Conservation (phyloP, 2,797 vertebrate species). For the Hydrocynus forskahlii region DNA sequence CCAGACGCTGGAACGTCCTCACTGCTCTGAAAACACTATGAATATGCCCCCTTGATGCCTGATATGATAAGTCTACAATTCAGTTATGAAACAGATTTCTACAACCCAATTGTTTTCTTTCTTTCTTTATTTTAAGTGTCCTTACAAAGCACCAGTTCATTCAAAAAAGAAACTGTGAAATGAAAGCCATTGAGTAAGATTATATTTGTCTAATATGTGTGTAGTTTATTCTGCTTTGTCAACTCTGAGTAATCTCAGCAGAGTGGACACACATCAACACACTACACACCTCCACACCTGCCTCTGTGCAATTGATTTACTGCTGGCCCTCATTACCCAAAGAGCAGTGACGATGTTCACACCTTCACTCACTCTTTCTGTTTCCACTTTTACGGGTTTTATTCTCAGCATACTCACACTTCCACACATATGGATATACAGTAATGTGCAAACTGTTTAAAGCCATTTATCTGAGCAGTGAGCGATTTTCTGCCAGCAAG, state of each 20-base stretch:
- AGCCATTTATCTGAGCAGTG: too few species aligned
- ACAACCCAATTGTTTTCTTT: too few species aligned
- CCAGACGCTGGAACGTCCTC: too few species aligned
- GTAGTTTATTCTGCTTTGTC: background rate
- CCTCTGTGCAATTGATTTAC: constrained; percentile 57
- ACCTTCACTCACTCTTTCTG: constrained; percentile 12
- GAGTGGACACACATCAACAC: background rate
- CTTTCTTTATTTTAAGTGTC: too few species aligned
- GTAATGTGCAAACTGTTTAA: background rate
- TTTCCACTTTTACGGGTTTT: constrained; percentile 36
- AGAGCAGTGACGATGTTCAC: constrained; percentile 61
- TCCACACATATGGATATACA: background rate
- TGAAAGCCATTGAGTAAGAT: background rate
- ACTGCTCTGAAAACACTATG: too few species aligned
- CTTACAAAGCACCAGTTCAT: background rate
- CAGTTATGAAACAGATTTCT: too few species aligned
- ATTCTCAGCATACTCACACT: background rate
- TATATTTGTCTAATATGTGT: background rate
- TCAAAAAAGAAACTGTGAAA: background rate
- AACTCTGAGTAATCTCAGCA: background rate
- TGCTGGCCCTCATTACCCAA: constrained; percentile 60
- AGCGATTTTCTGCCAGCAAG: too few species aligned
- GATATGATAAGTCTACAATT: too few species aligned
- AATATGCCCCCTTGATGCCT: too few species aligned
- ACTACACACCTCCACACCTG: constrained; percentile 1